Evolutionary conservation across 2,888 invertebrate genomes (phyloP), one percentile per base, ranked within the genome.

Genomic region (Atrina japonica): DNA sequence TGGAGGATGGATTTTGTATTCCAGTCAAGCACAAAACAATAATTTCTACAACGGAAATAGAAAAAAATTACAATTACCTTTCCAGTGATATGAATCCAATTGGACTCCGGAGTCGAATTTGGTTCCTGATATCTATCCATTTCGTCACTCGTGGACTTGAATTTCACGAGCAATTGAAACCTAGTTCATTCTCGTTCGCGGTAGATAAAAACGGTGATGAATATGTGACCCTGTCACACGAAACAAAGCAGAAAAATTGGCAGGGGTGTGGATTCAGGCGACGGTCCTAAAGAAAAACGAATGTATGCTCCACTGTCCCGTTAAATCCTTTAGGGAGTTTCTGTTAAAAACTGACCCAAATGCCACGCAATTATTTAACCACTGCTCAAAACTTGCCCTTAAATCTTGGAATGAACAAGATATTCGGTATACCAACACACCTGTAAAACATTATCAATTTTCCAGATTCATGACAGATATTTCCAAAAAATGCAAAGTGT

Each of bases 21-120:
- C 66, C 66, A 9, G 66, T 66, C 18, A 61, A 55, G 3, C 66
- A 66, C 29, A 71, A 66, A 18, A 50, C 60, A 47, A 56, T 55
- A 2, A 71, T 71, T 2, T 21, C 40, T n/a, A 52, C 53, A n/a
- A 1, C 55, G 9, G 61, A 71, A 29, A 18, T 70, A 18, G 27
- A 11, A 21, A 50, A 29, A 25, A 70, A 66, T 23, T 45, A 30
- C 7, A 30, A 53, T 11, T 70, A 66, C 53, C 52, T 66, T n/a
- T 59, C 47, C 43, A 11, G 11, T n/a, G 25, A 70, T 16, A 29
- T 27, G 21, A 35, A 55, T 61, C 60, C 66, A 1, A 43, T 70
- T n/a, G n/a, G 55, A 1, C 49, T 53, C 5, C n/a, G 60, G 9
- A 41, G 25, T n/a, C 45, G 30, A 30, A 47, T 66, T 6, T 70